phyloP scores from a whole-genome alignment of 2,888 invertebrate species.

The Sinopyrophorus schimmeli region DNA sequence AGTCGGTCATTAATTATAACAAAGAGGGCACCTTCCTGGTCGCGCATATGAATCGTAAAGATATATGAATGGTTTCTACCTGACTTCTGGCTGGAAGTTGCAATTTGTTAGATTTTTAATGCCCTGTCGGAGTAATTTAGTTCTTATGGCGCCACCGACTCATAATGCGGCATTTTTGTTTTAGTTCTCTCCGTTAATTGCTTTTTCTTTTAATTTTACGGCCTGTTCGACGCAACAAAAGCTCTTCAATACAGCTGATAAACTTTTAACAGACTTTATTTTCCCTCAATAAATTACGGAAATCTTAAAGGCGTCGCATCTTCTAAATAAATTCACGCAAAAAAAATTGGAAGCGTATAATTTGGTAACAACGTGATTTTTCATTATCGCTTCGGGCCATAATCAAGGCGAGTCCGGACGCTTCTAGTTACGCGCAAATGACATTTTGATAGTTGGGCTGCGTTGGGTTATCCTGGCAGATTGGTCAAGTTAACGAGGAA shows the following conservation, averaged over 20 bases:
- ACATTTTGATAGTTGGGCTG: slow-evolving; percentile 40
- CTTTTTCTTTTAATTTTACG: slow-evolving; percentile 25
- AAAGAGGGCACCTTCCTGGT: no score
- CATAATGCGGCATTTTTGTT: slow-evolving; percentile 30
- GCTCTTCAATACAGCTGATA: background rate
- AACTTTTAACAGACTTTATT: background rate
- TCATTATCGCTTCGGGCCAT: slow-evolving; percentile 35
- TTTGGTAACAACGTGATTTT: slow-evolving; percentile 31
- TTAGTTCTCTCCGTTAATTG: slow-evolving; percentile 25
- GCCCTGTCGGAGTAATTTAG: slow-evolving; percentile 29
- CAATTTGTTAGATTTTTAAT: slow-evolving; percentile 30
- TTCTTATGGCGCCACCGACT: slow-evolving; percentile 28
- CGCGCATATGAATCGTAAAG: no score
- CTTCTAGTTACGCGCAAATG: slow-evolving; percentile 38
- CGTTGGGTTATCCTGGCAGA: slow-evolving; percentile 22
- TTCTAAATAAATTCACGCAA: slow-evolving; percentile 12
- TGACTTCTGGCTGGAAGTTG: slow-evolving; percentile 21
- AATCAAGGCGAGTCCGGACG: slow-evolving; percentile 31
- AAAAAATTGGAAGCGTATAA: slow-evolving; percentile 5
- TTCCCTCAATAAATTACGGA: background rate
- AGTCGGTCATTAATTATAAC: no score
- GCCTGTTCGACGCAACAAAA: slow-evolving; percentile 11
- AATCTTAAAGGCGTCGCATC: background rate
- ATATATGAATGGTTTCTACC: slow-evolving; percentile 18
- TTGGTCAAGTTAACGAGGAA: slow-evolving; percentile 34